Conservation (phyloP, 1,140 invertebrate species). For the Brachionus rubens region DNA sequence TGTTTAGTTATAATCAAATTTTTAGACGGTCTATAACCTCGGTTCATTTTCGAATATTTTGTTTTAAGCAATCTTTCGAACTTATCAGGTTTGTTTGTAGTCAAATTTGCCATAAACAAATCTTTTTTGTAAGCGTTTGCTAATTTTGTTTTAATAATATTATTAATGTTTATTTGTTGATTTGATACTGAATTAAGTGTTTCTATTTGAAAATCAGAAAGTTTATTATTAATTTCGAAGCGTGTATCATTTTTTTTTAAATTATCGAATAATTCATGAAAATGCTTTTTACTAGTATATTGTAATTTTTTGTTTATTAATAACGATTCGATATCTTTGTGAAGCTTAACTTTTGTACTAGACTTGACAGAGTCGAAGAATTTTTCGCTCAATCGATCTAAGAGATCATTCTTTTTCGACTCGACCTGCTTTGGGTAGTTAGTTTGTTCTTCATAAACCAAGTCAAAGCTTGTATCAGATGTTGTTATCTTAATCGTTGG, state of each 20-base stretch:
- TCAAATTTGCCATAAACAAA: not conserved
- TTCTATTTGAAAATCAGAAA: no score
- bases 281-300: not conserved
- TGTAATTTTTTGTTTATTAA: not conserved
- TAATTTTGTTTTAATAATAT: conserved; percentile 3
- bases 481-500: not conserved
- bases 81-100: not conserved
- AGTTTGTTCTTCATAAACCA: no score
- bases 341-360: not conserved
- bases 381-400: not conserved
- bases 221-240: no score
- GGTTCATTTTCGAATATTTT: not conserved
- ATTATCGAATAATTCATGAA: not conserved
- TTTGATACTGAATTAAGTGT: not conserved
- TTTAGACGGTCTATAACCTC: not conserved
- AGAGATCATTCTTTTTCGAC: no score
- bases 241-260: not conserved
- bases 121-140: conserved; percentile 27
- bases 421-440: no score
- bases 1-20: not conserved
- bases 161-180: not conserved
- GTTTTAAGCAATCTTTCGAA: not conserved
- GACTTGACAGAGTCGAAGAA: not conserved
- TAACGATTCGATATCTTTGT: not conserved
- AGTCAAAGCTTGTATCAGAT: no score